Evolutionary conservation across 2,113 vertebrate species (phyloP).

Genomic region (Orientallactaga bullata): DNA sequence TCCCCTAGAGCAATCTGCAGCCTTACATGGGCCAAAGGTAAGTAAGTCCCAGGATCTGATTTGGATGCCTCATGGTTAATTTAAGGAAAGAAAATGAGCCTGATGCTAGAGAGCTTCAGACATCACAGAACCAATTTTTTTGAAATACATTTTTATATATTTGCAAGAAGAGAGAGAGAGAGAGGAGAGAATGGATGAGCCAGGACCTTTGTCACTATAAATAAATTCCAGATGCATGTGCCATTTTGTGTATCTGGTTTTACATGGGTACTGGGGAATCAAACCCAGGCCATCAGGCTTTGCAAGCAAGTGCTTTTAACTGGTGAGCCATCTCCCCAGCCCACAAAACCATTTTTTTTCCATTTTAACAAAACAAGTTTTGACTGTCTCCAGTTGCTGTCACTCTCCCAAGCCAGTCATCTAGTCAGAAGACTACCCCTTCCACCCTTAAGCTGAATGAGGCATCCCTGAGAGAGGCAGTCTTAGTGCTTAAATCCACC

Average conservation of each 20-base stretch:
- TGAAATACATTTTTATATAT: no score
- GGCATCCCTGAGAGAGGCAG: background rate
- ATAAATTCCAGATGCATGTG: no score
- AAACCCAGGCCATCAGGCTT: no score
- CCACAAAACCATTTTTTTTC: no score
- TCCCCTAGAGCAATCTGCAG: background rate
- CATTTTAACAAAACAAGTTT: background rate
- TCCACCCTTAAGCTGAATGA: background rate
- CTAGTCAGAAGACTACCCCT: background rate
- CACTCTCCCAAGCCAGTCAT: background rate
- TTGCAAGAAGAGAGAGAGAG: no score
- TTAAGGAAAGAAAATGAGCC: conserved; percentile 34
- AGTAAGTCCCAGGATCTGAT: background rate
- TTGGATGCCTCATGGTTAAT: background rate
- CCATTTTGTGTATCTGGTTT: no score
- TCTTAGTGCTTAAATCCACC: background rate
- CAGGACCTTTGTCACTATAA: no score
- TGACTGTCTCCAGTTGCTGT: background rate
- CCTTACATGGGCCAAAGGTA: background rate
- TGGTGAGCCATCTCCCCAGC: no score
- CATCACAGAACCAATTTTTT: background rate
- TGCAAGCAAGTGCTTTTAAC: no score
- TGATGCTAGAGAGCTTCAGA: background rate
- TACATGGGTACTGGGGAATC: no score
- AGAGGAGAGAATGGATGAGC: no score